Evolutionary conservation across 2,888 invertebrate genomes (phyloP), one percentile per base, ranked within the genome.

Genomic region (Ophioninae sp.): DNA sequence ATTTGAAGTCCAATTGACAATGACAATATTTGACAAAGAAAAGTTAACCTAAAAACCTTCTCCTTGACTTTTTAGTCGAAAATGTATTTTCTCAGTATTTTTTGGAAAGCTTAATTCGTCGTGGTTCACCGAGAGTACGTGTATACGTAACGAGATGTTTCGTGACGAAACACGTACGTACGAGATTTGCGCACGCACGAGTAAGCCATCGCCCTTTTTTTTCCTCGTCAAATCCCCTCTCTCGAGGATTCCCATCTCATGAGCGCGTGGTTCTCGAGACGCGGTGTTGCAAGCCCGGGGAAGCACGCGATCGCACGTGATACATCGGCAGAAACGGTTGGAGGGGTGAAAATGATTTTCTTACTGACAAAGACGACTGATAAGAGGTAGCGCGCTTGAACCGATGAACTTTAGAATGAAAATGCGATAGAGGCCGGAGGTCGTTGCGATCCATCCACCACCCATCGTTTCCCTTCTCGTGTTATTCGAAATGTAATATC

Each of bases 301-400:
- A 59, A 74, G 64, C 80, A 83, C 83, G 80, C 77, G 63, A 80
- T 77, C 73, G 68, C 83, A 77, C 83, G 83, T 83, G 83, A 83
- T 83, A 76, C 30, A 37, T 44, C 9, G 37, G 20, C 30, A 7
- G 56, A 8, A 6, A 58, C 30, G 17, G 41, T 6, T 8, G 13
- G 44, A 23, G 22, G 23, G 59, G 58, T 9, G 65, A 51, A 63
- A 72, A 65, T 39, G 39, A 72, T 51, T 80, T 68, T 76, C 65
- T 80, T 22, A 69, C 41, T 65, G 41, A 73, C 76, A 83, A 80
- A 77, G 76, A 61, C 71, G 63, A 76, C 10, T 51, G 72, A 79
- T 68, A 69, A 69, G 59, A 44, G 61, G 65, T 37, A 6, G 22
- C 23, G 61, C 44, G 37, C 23, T 17, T 77, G 68, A 63, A 80